Percentiles rank a stretch among this genome's conserved stretches.
Conservation (phyloP, 2,797 vertebrate species). For the Chelmon rostratus region DNA sequence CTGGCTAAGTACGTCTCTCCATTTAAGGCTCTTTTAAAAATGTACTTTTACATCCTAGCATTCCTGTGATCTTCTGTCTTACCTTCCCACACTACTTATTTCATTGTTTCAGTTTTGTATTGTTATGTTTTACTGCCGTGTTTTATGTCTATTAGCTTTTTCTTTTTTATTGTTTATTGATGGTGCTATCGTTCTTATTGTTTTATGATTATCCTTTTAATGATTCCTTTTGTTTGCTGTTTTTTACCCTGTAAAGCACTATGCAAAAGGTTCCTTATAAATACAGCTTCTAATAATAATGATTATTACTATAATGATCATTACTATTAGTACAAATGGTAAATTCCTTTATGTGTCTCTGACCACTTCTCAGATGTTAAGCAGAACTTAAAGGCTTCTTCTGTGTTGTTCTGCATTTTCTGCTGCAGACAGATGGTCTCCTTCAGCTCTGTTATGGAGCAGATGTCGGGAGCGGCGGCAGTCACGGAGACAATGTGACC, state of each 20-base stretch:
- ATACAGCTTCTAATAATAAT: too few species aligned
- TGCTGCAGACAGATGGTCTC: slow-evolving; percentile 72
- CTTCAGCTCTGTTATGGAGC: slow-evolving; percentile 67
- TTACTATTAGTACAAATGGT: not conserved
- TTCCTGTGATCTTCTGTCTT: not conserved
- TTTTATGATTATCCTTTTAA: too few species aligned
- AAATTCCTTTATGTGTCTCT: slow-evolving; percentile 1
- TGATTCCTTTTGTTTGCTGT: too few species aligned
- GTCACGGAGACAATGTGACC: slow-evolving; percentile 71
- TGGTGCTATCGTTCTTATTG: too few species aligned
- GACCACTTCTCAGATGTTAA: slow-evolving; percentile 27
- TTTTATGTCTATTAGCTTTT: too few species aligned
- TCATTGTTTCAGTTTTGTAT: not conserved
- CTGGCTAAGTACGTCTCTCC: not conserved
- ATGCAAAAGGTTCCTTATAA: too few species aligned
- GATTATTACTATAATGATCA: too few species aligned
- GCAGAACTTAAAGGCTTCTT: slow-evolving; percentile 55
- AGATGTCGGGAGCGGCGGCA: slow-evolving; percentile 70
- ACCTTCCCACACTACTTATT: not conserved
- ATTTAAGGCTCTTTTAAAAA: not conserved
- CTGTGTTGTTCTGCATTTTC: slow-evolving; percentile 53
- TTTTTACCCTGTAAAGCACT: too few species aligned
- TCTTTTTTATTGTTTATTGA: too few species aligned
- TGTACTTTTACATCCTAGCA: not conserved
- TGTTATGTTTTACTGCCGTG: too few species aligned